phyloP scores from a whole-genome alignment of 2,797 vertebrate species.

The Tarsius wallacei region DNA sequence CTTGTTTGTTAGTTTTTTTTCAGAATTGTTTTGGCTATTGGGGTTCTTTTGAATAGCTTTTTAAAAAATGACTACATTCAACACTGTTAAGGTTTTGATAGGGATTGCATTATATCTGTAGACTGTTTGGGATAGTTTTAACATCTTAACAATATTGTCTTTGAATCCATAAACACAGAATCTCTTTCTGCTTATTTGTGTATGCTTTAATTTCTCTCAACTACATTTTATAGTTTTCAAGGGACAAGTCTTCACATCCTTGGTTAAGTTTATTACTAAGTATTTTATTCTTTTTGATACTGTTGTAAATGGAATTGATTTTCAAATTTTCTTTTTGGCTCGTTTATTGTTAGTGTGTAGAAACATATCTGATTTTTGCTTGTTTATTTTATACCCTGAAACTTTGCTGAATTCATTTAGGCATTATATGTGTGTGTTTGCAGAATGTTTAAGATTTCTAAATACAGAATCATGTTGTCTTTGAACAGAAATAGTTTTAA shows the following conservation, averaged over 20 bases:
- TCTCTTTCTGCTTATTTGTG: neutral
- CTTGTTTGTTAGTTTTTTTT: neutral
- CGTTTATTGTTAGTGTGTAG: neutral
- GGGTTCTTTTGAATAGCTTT: neutral
- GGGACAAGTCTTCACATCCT: neutral
- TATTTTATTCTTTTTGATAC: conserved; percentile 6
- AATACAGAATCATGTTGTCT: neutral
- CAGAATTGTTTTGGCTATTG: neutral
- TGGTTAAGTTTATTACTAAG: neutral
- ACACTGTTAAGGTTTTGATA: neutral
- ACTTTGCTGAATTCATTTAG: neutral
- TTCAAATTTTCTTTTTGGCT: neutral
- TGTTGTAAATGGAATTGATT: neutral
- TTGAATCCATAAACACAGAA: neutral
- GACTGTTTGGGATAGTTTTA: neutral
- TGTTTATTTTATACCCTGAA: neutral
- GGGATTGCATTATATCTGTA: neutral
- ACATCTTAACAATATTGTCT: neutral
- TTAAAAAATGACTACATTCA: neutral
- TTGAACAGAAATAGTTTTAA: neutral
- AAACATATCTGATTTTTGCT: neutral
- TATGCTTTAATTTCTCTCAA: neutral
- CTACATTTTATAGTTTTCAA: neutral
- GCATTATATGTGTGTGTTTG: neutral
- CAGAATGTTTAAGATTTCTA: neutral